Evolutionary conservation across 2,797 vertebrate species (phyloP).

Genomic region (Hoplostethus atlanticus): DNA sequence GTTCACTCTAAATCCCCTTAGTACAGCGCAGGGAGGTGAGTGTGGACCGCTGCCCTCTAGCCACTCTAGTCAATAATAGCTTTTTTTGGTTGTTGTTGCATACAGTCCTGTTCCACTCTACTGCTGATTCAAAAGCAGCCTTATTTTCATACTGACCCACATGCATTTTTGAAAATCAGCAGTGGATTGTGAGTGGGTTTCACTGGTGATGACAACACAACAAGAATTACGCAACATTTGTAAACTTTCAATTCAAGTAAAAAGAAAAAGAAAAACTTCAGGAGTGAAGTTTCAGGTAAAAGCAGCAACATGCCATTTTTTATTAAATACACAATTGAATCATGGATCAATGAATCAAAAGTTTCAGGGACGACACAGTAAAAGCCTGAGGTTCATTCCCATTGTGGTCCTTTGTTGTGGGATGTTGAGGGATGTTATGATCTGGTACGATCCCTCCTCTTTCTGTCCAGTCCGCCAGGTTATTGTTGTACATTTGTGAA

Average conservation of each 20-base stretch:
- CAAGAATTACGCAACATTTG: too few species aligned
- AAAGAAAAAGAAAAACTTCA: too few species aligned
- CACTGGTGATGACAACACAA: too few species aligned
- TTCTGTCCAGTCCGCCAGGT: neutral
- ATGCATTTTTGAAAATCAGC: constrained; percentile 12
- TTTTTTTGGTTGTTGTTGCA: too few species aligned
- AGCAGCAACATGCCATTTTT: neutral
- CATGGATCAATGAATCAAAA: neutral
- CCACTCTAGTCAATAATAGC: too few species aligned
- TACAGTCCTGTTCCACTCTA: too few species aligned
- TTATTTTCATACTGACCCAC: neutral
- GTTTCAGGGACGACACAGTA: neutral
- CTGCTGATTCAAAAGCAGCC: too few species aligned
- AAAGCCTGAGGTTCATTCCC: neutral
- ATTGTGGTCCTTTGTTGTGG: neutral
- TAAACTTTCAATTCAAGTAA: too few species aligned
- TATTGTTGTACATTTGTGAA: neutral
- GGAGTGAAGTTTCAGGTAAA: neutral
- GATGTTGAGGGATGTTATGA: neutral
- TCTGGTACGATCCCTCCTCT: neutral
- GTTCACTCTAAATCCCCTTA: constrained; percentile 3
- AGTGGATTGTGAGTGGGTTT: neutral
- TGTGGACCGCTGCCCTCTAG: neutral
- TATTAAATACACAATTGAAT: neutral
- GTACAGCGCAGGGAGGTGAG: neutral